Base-by-base conservation (phyloP, 2,113 vertebrate species). In the Anolis sagrei region DNA sequence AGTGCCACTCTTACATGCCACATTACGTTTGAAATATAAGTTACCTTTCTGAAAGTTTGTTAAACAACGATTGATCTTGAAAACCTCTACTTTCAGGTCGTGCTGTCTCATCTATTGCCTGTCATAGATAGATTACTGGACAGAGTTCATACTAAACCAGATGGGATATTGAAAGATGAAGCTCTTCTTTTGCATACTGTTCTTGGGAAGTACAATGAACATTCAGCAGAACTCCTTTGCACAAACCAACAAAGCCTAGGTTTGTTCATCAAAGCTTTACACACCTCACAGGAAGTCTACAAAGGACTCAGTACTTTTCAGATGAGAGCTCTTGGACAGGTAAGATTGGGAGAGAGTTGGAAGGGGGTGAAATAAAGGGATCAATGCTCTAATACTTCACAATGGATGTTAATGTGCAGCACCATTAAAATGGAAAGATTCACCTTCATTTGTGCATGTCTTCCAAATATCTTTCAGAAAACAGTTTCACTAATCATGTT, bases 241-340 rank as follows among this genome's bases (percentile, higher is more conserved):
- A 91, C 94, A 69, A 93, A 99, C 93, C 91, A 94, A 14, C 95
- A 89, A 89, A 96, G 97, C 83, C 89, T 98, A 86, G 97, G 98
- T 39, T 84, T 98, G 82, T 98, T 99, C 76, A 44, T 98, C 86
- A 94, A 94, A 88, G 97, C 97, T 8, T 66, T 99, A 87, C 95
- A 94, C 77, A 95, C 94, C 76, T 79, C 95, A 4, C 92, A 94
- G 11, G 94, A 95, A 83, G 88, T 96, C 7, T 96, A 93, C 85
- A 62, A 93, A 2, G 97, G 96, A 84, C 82, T 97, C 83, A 94
- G 96, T 75, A 90, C 97, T 76, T 90, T 96, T 89, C 98, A 99
- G 94, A 96, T 97, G 79, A 93, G 92, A 49, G 97, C 98, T n/a
- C 96, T 99, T 54, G 97, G 97, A 64, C 98, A 98, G 97, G 99